Evolutionary conservation across 2,888 invertebrate species (phyloP), one percentile per base, ranked within the genome.

Genomic region (Drosophila austrosaltans): DNA sequence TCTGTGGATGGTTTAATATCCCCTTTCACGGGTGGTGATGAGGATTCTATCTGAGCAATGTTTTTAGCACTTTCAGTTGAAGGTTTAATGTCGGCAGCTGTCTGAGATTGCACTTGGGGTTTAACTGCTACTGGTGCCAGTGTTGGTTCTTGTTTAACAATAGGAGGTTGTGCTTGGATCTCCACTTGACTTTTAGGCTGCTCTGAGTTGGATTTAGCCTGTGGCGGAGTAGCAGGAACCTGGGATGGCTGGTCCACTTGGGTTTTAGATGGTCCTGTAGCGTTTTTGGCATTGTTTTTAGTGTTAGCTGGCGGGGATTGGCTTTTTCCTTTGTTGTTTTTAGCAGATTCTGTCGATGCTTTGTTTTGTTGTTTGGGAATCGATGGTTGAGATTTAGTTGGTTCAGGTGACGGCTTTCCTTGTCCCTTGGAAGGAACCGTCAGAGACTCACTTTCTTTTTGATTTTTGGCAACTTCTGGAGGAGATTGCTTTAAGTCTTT

Each of bases 1-100:
- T 30, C 54, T 22, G 48, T 40, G n/a, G 40, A 40, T 4, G 4
- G 40, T 4, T n/a, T 10, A 22, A 10, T 20, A 1, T 22, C 10
- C 1, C 25, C 48, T 7, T 48, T 28, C 16, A 16, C 28, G 2
- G 28, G 28, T 16, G n/a, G 30, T 7, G 16, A 2, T 16, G 12
- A 53, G 53, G 39, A 20, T 40, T 72, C 48, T 3, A 39, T 32
- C 1, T 61, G 60, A 10, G 10, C 25, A 39, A 58, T 66, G 40
- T 40, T 40, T n/a, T 40, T n/a, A n/a, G 1, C 48, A 4, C 12
- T 12, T 22, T 48, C 48, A 4, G 48, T 5, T 8, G 12, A 25
- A 10, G 22, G 48, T 48, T 25, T 48, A 2, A 1, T 25, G 4
- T 48, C 4, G 10, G 48, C 25, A 25, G 22, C 48, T 48, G 16